Base-by-base conservation (phyloP, 2,888 invertebrate species). In the Acronicta aceris region DNA sequence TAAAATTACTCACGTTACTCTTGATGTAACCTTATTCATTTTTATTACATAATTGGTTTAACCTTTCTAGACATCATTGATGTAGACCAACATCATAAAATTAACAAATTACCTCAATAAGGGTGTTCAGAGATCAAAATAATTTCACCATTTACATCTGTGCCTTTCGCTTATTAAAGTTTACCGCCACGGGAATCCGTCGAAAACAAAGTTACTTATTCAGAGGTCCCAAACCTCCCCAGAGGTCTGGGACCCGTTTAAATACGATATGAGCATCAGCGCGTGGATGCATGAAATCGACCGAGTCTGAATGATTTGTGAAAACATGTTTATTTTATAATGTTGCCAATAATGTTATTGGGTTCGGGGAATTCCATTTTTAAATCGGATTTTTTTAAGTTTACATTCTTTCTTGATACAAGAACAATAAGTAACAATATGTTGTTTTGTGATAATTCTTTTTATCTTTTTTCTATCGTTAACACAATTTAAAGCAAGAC, bases 201-300 rank as follows among this genome's bases (percentile, higher is more conserved):
- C 42, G 51, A 78, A 74, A 67, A 75, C 60, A 75, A 75, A 75
- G 63, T 75, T 78, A 78, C 63, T 71, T 75, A 75, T 75, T 75
- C 60, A 71, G 56, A 38, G 58, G 41, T 15, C 27, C 8, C 54
- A 47, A 46, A 50, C 59, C 78, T 59, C 78, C 21, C 36, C 64
- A 46, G 71, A 60, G 65, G 51, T 48, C 36, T 42, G 54, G 43
- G 46, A 38, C 40, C 49, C 62, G 65, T 75, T 71, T 78, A 75
- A 78, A 75, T 78, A 78, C 67, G 71, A 78, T 67, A 78, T 78
- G 78, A 78, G 71, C 63, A 57, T 66, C 66, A 71, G 56, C 33
- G 64, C 76, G 60, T 40, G 72, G 54, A 53, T 65, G 72, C 76
- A 78, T 78, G 76, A 75, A 75, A 67, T 75, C 71, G 78, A 63